Evolutionary conservation across 1,140 invertebrate species (phyloP).

Genomic region (Cheumatopsyche charites): DNA sequence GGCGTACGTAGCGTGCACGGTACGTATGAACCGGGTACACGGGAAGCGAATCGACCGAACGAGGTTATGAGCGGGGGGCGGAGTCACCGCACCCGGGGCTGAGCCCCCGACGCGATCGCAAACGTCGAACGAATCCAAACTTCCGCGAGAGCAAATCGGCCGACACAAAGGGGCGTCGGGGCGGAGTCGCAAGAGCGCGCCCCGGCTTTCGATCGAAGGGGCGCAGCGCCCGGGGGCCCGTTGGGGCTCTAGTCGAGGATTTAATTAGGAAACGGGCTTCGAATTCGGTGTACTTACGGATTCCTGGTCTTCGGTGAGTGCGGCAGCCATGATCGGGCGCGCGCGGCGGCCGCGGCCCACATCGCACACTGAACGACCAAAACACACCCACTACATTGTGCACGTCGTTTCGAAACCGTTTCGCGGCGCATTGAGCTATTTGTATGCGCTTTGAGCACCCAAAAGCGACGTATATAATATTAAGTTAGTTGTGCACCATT

Average conservation of each 20-base stretch:
- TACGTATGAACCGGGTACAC: too few species aligned
- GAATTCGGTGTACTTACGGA: slow-evolving; percentile 21
- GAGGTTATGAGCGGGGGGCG: background rate
- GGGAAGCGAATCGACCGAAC: too few species aligned
- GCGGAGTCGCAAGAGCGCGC: too few species aligned
- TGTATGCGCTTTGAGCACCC: too few species aligned
- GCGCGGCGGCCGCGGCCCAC: slow-evolving; percentile 17
- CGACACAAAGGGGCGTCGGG: too few species aligned
- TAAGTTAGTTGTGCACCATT: too few species aligned
- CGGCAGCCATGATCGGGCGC: slow-evolving; percentile 18
- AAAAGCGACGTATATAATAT: too few species aligned
- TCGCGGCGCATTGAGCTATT: background rate
- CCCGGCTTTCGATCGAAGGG: too few species aligned
- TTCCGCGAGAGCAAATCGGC: too few species aligned
- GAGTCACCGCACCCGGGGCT: too few species aligned
- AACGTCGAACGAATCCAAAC: too few species aligned
- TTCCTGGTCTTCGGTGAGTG: slow-evolving; percentile 27
- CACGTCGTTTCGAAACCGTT: background rate
- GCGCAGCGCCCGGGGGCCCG: background rate
- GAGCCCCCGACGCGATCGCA: background rate
- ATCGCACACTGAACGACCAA: slow-evolving; percentile 9
- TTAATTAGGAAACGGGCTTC: background rate
- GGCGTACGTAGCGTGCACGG: too few species aligned
- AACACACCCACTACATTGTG: background rate
- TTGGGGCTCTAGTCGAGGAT: background rate